Evolutionary conservation across 2,888 invertebrate species (phyloP).

Genomic region (Nomada goodeniana): DNA sequence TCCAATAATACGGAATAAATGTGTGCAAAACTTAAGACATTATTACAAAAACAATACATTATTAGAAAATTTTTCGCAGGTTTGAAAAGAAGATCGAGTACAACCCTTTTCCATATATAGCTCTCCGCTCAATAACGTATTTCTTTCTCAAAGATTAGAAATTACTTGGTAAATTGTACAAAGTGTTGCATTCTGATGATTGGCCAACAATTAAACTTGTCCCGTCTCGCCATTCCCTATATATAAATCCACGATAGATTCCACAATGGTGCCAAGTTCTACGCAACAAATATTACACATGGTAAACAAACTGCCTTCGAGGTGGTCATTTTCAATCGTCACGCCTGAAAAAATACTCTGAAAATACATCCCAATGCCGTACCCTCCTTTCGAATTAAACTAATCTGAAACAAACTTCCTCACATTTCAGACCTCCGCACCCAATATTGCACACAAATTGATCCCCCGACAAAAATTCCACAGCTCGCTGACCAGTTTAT

Average conservation of each 20-base stretch:
- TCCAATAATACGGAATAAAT: neutral
- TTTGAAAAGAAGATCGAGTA: neutral
- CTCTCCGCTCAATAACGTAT: constrained; percentile 12
- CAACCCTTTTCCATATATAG: constrained; percentile 29
- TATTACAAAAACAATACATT: no score
- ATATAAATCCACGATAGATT: constrained; percentile 4
- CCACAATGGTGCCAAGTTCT: constrained; percentile 15
- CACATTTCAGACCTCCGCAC: neutral
- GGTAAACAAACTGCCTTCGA: constrained; percentile 61
- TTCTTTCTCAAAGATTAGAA: constrained; percentile 34
- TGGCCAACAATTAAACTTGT: constrained; percentile 39
- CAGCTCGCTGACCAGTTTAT: neutral
- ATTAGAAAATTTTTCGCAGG: neutral
- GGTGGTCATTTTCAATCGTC: constrained; percentile 54
- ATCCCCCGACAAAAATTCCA: neutral
- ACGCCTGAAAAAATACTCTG: constrained; percentile 46
- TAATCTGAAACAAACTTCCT: neutral
- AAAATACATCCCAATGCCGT: constrained; percentile 41
- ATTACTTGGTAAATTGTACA: constrained; percentile 54
- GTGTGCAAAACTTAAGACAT: constrained; percentile 16
- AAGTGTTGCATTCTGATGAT: constrained; percentile 39
- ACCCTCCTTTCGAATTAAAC: constrained; percentile 11
- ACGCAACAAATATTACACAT: constrained; percentile 16
- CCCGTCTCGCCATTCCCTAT: constrained; percentile 14
- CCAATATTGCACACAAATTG: neutral